phyloP scores from a whole-genome alignment of 2,113 vertebrate genomes.

The Anarhynchus alexandrinus region DNA sequence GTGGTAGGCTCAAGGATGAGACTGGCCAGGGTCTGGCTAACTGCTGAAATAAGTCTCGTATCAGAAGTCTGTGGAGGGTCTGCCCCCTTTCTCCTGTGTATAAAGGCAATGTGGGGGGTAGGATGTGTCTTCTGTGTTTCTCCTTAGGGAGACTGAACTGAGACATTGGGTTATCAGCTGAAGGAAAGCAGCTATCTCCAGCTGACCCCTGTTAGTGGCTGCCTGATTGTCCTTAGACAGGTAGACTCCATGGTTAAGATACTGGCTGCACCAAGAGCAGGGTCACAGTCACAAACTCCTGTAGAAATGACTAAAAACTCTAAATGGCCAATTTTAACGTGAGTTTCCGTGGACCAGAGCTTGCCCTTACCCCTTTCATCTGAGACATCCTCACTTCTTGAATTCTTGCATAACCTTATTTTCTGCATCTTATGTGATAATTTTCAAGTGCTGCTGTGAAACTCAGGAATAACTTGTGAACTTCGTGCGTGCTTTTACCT shows the following conservation, averaged over 20 bases:
- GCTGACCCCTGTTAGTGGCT: not conserved
- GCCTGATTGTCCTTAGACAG: not conserved
- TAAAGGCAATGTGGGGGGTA: not conserved
- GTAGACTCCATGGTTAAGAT: not conserved
- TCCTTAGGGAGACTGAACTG: not conserved
- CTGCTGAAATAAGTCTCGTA: fast-evolving
- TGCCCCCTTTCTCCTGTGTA: not conserved
- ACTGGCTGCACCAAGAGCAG: not conserved
- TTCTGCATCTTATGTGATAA: slow-evolving; percentile 6
- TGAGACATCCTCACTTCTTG: not conserved
- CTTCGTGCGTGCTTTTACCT: not conserved
- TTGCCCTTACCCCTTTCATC: not conserved
- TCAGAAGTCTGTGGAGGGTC: not conserved
- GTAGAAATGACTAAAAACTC: not conserved
- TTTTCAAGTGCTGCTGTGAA: slow-evolving; percentile 14
- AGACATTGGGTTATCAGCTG: slow-evolving; percentile 1
- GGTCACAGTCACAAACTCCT: not conserved
- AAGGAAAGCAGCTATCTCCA: slow-evolving; percentile 13
- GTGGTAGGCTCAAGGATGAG: not conserved
- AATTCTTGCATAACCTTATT: slow-evolving; percentile 1
- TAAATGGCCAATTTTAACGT: not conserved
- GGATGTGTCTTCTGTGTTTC: not conserved
- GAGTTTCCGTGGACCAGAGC: not conserved
- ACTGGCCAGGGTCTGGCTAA: not conserved
- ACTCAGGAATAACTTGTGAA: not conserved